Base-by-base conservation (phyloP, 2,797 vertebrate species). In the Paguma larvata region DNA sequence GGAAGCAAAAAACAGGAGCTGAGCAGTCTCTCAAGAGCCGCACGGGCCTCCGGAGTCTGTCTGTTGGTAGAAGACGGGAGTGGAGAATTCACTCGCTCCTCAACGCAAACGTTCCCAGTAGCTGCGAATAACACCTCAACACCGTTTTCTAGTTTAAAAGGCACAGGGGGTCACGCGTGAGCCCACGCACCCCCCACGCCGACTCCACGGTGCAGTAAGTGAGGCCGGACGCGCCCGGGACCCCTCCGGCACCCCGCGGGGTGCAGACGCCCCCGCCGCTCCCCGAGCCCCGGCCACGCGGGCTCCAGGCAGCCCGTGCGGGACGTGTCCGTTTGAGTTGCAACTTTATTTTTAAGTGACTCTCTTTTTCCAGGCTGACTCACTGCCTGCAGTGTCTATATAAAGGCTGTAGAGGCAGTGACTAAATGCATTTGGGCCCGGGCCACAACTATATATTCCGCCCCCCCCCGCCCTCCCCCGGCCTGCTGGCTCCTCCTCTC, bases 301-400 rank as follows among this genome's bases (percentile, higher is more conserved):
- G 41, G 48, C 94, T 85, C 10, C 11, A 51, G 82, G 87, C 32
- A 41, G 88, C 72, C 85, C n/a, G 48, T 80, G 77, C 73, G 34
- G 56, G 67, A 80, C 62, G 32, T 87, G 97, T 89, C 70, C 70
- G 25, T 77, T 53, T 89, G 80, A 96, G 92, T 59, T 1, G 59
- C 97, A 51, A 91, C 86, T 96, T 95, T 97, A 94, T 91, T 95
- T 95, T 97, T 93, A 96, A 96, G 93, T 95, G 97, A 98, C 93
- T 96, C 91, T 96, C 95, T 97, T 96, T 98, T 97, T 97, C 97
- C 97, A 97, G 94, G 94, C 95, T 98, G 97, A 98, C 91, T 98
- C 97, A 98, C 87, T 92, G 77, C 70, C 70, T 83, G 91, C 38
- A 62, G 88, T 89, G 84, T 91, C 97, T 97, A 96, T 96, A 97